Percentiles rank a stretch among this genome's conserved stretches.
phyloP scores from a whole-genome alignment of 2,113 vertebrate genomes.

The Brevimyrus niger region DNA sequence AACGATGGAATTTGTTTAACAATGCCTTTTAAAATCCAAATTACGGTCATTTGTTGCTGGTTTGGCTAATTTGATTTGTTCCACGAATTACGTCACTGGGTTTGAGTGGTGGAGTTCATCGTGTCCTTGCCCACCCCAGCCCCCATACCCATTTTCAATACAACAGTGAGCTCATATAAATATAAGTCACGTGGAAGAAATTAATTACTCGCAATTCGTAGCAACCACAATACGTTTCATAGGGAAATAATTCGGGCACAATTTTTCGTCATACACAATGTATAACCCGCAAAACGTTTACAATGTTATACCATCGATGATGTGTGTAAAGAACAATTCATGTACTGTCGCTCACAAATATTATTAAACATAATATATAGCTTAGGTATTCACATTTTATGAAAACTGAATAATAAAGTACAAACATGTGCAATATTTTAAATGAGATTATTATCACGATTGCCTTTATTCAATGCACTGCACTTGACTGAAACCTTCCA shows the following conservation, averaged over 20 bases:
- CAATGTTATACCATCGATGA: background rate
- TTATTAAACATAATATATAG: background rate
- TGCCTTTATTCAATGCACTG: background rate
- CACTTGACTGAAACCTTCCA: conserved; percentile 23
- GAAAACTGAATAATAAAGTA: background rate
- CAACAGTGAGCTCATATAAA: background rate
- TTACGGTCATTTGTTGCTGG: conserved; percentile 27
- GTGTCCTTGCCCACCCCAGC: background rate
- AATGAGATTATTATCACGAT: conserved; percentile 6
- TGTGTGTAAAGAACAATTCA: background rate
- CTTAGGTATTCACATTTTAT: background rate
- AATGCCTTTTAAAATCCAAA: conserved; percentile 13
- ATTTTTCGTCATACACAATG: background rate
- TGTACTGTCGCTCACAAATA: background rate
- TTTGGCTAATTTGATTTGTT: conserved; percentile 35
- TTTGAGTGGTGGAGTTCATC: background rate
- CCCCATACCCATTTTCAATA: background rate
- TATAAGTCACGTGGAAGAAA: background rate
- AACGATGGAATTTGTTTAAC: conserved; percentile 16
- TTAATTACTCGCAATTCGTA: background rate
- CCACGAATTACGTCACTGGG: conserved; percentile 23
- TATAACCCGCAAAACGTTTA: background rate
- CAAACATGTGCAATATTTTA: background rate
- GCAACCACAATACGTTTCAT: background rate
- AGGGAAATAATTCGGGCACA: background rate